These are phyloP conservation scores for Nemapogon koenigi DNA, from an alignment of 2,888 invertebrate genomes.

Conservation along the genomic window DNA sequence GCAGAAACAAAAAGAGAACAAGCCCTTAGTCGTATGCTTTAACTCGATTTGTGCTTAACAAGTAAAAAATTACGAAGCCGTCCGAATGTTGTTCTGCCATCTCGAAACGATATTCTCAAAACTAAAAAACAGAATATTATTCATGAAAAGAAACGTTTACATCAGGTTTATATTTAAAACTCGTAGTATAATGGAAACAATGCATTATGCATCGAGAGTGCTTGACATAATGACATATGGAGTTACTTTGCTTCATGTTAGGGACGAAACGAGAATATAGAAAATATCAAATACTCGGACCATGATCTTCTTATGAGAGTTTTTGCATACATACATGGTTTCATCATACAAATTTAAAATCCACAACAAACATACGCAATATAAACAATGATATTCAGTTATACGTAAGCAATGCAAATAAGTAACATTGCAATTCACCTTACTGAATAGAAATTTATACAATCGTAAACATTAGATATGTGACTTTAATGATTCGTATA, in stretches of 20 bases:
- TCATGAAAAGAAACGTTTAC: slow-evolving; percentile 55
- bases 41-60: slow-evolving; percentile 7
- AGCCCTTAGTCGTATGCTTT: background rate
- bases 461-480: no score
- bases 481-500: no score
- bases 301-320: no score
- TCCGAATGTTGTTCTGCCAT: slow-evolving; percentile 4
- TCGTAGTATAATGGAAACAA: slow-evolving; percentile 63
- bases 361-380: no score
- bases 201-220: slow-evolving; percentile 50
- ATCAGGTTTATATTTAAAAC: slow-evolving; percentile 58
- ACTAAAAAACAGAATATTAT: slow-evolving; percentile 55
- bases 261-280: no score
- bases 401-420: no score
- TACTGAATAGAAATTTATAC: no score
- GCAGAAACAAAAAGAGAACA: slow-evolving; percentile 1
- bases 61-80: slow-evolving; percentile 8
- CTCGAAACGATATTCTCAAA: slow-evolving; percentile 18
- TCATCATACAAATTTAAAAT: no score
- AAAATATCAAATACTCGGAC: no score
- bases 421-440: no score
- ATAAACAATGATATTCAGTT: no score
- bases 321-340: no score
- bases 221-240: slow-evolving; percentile 59
- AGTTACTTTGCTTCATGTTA: slow-evolving; percentile 50